Evolutionary conservation across 2,797 vertebrate species (phyloP).

Genomic region (Columba guinea): DNA sequence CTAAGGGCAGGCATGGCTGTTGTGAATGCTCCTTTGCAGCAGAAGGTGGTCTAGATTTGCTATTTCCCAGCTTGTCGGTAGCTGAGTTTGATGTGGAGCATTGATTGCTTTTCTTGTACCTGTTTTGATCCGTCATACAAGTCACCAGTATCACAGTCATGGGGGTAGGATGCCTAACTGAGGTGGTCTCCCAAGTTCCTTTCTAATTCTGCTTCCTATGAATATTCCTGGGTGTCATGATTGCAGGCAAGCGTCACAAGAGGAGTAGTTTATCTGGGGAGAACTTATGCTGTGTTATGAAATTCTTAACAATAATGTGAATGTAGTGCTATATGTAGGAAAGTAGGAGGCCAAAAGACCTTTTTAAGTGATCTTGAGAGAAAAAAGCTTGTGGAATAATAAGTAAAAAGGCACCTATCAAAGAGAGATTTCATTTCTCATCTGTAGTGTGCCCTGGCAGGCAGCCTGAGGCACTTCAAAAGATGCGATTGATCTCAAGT

Average conservation of each 20-base stretch:
- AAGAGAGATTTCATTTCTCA: neutral
- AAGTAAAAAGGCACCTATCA: neutral
- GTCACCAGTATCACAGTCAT: neutral
- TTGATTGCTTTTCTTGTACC: neutral
- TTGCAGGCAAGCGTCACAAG: neutral
- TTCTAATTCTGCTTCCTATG: neutral
- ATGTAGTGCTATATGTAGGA: neutral
- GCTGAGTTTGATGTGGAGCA: neutral
- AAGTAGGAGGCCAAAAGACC: neutral
- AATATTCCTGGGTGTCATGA: neutral
- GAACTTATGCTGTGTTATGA: neutral
- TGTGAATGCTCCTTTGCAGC: slow-evolving; percentile 3
- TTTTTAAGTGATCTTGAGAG: neutral
- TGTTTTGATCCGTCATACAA: neutral
- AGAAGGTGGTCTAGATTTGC: neutral
- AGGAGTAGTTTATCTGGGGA: neutral
- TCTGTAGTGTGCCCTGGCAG: neutral
- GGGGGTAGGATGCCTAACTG: neutral
- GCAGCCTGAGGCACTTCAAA: neutral
- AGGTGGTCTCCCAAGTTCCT: neutral
- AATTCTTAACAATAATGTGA: neutral
- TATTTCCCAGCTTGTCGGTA: neutral
- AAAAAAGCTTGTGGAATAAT: neutral
- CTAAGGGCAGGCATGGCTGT: neutral
- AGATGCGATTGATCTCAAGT: neutral